Evolutionary conservation across 1,140 invertebrate genomes (phyloP), one percentile per base, ranked within the genome.

Genomic region (Zelostemma sp.): DNA sequence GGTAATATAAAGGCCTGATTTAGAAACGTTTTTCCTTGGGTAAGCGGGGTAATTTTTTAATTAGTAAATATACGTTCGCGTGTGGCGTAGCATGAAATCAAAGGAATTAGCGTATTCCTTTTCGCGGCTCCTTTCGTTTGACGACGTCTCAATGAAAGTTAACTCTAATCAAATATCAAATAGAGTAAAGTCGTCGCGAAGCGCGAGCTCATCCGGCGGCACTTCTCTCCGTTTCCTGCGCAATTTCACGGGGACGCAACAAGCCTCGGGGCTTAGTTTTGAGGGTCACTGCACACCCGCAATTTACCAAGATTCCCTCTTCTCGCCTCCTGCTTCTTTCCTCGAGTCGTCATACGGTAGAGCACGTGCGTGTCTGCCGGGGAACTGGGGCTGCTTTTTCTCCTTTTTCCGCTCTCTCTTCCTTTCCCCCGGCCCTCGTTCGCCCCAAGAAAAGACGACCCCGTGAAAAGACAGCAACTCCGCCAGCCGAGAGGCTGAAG

Each of bases 151-250:
- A 63, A 71, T 66, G 62, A 60, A 74, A 76, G 77, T 78, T 67
- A 73, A 76, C 60, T 76, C 79, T 80, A 80, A 80, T 80, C 75
- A 80, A 77, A 79, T 76, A 76, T 73, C 73, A 77, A 75, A 77
- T 72, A 63, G 59, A 74, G 59, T 60, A 49, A 62, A 70, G 56
- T 67, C 56, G 70, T 65, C 48, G 59, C 58, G 45, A 57, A 65
- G 48, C 56, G 21, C 40, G 46, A 40, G 45, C 43, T 50, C 48
- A 50, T 25, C 49, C 12, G 46, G 45, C 41, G 46, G 45, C 41
- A 47, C 59, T 38, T 73, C 67, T 58, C 67, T 70, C 43, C 50
- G 64, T 69, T 62, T 63, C 56, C 61, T 63, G 51, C 35, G 61
- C 57, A 38, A 45, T 48, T 51, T 40, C 45, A 28, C 49, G 50